Base-by-base conservation (phyloP, 2,888 invertebrate genomes). In the Ethmia dodecea region DNA sequence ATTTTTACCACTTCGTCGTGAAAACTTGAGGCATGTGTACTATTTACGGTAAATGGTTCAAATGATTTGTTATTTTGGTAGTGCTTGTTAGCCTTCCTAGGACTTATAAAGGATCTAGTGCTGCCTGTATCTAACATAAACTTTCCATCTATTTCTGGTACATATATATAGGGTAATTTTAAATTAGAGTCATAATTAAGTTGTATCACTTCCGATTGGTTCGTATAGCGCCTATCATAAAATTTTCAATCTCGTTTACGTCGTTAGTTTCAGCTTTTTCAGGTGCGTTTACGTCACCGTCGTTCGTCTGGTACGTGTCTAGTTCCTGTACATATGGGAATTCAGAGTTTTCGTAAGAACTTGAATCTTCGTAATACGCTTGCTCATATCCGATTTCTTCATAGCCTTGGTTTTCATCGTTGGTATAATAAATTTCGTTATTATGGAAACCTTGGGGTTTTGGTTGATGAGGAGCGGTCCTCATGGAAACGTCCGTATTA, bases 111-210 rank as follows among this genome's bases (percentile, higher is more conserved):
- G 8, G 38, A 45, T 13, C 49, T 10, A 2, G 34, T 30, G 13
- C 46, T 43, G n/a, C 45, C 49, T 1, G 49, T 45, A 13, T 49
- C 46, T 9, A 46, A 43, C 34, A 46, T 38, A 24, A 44, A 39
- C 20, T 30, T 39, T 6, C 40, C 28, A 6, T 38, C 26, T 9
- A 44, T 33, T 28, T 45, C 42, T 1, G 37, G 35, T 13, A 42
- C 18, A n/a, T 28, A 13, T 14, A 28, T 36, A 14, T 38, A 11
- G 2, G 34, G 42, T 31, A 36, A 28, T 14, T 31, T 39, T 20
- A 20, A 5, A 1, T 10, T 2, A 8, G 8, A 6, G 11, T 34
- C 6, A 25, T 8, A 28, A 37, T 37, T 28, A 20, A 12, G 16
- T 9, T 31, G 1, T 31, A 31, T 31, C 10, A 15, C 15, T 11